A percentile compares a stretch with the other conserved stretches of the same genome.
These are phyloP conservation scores for Eurytoma californica DNA, from an alignment of 2,888 invertebrate genomes.

Conservation along the genomic window DNA sequence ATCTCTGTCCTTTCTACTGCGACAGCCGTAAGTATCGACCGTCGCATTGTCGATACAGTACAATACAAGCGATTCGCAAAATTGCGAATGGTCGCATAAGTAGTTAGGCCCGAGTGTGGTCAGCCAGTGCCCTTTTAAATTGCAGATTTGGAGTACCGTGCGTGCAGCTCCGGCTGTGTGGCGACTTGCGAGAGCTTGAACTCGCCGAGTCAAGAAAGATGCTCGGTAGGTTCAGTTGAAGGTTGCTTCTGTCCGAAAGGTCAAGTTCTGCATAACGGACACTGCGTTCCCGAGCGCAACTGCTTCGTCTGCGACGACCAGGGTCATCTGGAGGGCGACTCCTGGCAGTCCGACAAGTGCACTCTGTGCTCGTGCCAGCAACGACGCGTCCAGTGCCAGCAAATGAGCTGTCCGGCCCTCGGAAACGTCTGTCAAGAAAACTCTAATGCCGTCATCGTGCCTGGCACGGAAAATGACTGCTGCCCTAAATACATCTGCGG, in stretches of 20 bases:
- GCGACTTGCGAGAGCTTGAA: conserved; percentile 81
- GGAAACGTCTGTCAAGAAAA: conserved; percentile 81
- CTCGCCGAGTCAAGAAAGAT: conserved; percentile 71
- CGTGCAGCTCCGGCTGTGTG: conserved; percentile 80
- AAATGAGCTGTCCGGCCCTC: conserved; percentile 77
- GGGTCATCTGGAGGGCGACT: conserved; percentile 82
- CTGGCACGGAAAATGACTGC: conserved; percentile 79
- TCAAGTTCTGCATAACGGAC: conserved; percentile 82
- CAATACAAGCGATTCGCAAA: background rate
- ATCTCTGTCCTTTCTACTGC: conserved; percentile 83
- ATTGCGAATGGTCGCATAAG: no score
- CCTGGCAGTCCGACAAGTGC: conserved; percentile 84
- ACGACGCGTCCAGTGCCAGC: conserved; percentile 79
- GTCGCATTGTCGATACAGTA: background rate
- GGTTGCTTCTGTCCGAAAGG: conserved; percentile 91
- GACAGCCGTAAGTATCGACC: conserved; percentile 70
- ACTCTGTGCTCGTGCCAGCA: conserved; percentile 83
- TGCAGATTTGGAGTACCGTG: conserved; percentile 75
- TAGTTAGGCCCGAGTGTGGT: no score
- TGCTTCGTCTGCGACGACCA: conserved; percentile 86
- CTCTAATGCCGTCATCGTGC: conserved; percentile 76
- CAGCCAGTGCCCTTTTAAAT: no score
- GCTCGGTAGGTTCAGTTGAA: conserved; percentile 78
- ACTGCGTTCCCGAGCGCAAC: conserved; percentile 82
- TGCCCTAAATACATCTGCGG: conserved; percentile 84